Base-by-base conservation (phyloP, 2,113 vertebrate species). In the Stomatorhinus ivindoensis region DNA sequence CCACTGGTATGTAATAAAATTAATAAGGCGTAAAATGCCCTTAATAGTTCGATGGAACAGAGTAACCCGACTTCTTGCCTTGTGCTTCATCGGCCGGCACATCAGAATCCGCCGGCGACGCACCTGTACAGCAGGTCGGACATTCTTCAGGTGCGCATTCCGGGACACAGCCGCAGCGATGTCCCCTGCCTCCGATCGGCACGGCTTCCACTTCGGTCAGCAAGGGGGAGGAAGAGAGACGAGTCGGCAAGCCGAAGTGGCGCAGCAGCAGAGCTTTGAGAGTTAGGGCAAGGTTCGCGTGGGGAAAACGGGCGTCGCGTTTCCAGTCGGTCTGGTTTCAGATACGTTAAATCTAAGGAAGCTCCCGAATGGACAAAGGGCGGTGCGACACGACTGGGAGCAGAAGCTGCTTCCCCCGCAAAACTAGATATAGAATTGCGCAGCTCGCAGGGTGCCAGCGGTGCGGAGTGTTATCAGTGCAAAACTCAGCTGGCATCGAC, bases 61-160 rank as follows among this genome's bases (percentile, higher is more conserved):
- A 58, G 21, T 58, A 58, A 58, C 21, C 24, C 4, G 19, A 55
- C 19, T 55, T 55, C 53, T 7, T 55, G 53, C 53, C 19, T 55
- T 6, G 53, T 21, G 53, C 58, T 27, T 10, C 58, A 10, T 3
- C 7, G 58, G 21, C 58, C 21, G 51, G 17, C 51, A 53, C 4
- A 53, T 53, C 51, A 0, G 17, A 53, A 17, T 53, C 51, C 51
- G 17, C 17, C 51, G 24, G 55, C 55, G 58, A 65, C 61, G 24
- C 61, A 69, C 61, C 61, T 69, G 61, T 13, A 27, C 61, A 31
- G 61, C 61, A 11, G n/a, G 27, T 13, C 61, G 58, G n/a, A 2
- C 58, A 27, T 65, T 65, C 51, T 82, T 88, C 27, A 84, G 73
- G 58, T 85, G 87, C 65, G 51, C 89, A 91, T 91, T 92, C 89